Base-by-base conservation (phyloP, 2,888 invertebrate genomes). In the Macropis europaea region DNA sequence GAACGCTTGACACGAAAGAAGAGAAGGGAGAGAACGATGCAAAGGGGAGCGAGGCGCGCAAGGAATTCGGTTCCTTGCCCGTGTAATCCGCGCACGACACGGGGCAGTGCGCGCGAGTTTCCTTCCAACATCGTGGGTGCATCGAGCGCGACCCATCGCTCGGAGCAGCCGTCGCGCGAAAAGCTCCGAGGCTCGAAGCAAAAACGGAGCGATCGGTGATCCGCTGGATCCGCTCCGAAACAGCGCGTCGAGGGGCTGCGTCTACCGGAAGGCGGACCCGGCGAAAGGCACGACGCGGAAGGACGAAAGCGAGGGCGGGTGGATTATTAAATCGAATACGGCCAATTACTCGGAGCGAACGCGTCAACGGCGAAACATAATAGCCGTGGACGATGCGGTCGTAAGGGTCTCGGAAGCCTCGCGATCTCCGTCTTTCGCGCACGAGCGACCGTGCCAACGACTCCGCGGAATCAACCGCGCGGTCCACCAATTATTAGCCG, bases 261-360 rank as follows among this genome's bases (percentile, higher is more conserved):
- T n/a, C n/a, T n/a, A n/a, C n/a, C n/a, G n/a, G n/a, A n/a, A n/a
- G n/a, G n/a, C n/a, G n/a, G n/a, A n/a, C n/a, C n/a, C n/a, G n/a
- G 34, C 19, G 19, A 13, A 28, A 42, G 28, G 11, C 5, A 17
- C 64, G 64, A 32, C 13, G 28, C 26, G 30, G 30, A 30, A 17
- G 40, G 38, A 26, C n/a, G 40, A 28, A 36, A 48, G 30, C 45
- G 17, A 24, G 42, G 54, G 38, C 54, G 60, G 59, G 59, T 52
- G 69, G 76, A 82, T 84, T 85, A 84, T 84, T 85, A 84, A 84
- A 84, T 84, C 81, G 83, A 84, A 84, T 81, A 82, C 70, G 79
- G 69, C 67, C 84, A 79, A 85, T 85, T 84, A 83, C 81, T 80
- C 76, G 73, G 61, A 73, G 77, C 77, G 77, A 72, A 47, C 61